Evolutionary conservation across 2,113 vertebrate species (phyloP).

Genomic region (Lagenorhynchus albirostris): DNA sequence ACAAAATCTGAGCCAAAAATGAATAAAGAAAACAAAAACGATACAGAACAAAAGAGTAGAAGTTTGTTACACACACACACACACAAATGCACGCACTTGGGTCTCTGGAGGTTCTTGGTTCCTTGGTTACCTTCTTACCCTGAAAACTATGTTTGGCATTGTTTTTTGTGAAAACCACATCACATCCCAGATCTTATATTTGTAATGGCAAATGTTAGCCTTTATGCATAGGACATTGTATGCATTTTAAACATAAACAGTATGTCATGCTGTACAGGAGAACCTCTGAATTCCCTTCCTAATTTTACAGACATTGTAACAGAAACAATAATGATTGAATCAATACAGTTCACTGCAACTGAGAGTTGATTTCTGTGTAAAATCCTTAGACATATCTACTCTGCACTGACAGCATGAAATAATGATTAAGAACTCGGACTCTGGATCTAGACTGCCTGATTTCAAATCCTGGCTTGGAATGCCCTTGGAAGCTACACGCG

Average conservation of each 20-base stretch:
- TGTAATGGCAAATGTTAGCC: background rate
- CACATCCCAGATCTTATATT: background rate
- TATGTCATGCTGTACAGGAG: background rate
- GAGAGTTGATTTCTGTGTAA: background rate
- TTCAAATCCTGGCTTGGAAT: background rate
- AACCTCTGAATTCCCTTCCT: background rate
- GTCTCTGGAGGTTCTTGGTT: background rate
- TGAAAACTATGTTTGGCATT: conserved; percentile 1
- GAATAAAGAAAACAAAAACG: background rate
- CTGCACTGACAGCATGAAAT: background rate
- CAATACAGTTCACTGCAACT: background rate
- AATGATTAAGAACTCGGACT: background rate
- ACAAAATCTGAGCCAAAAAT: conserved; percentile 15
- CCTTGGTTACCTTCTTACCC: background rate
- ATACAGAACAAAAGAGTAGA: background rate
- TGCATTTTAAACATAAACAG: background rate
- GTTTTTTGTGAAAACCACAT: background rate
- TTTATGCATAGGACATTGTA: background rate
- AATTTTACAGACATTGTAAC: background rate
- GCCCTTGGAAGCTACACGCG: too few species aligned
- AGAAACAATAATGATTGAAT: background rate
- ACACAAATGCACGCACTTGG: background rate
- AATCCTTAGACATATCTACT: background rate
- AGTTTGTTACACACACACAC: background rate
- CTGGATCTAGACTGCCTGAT: background rate